Conservation (phyloP, 1,140 invertebrate species). For the Phenacoccus solenopsis region DNA sequence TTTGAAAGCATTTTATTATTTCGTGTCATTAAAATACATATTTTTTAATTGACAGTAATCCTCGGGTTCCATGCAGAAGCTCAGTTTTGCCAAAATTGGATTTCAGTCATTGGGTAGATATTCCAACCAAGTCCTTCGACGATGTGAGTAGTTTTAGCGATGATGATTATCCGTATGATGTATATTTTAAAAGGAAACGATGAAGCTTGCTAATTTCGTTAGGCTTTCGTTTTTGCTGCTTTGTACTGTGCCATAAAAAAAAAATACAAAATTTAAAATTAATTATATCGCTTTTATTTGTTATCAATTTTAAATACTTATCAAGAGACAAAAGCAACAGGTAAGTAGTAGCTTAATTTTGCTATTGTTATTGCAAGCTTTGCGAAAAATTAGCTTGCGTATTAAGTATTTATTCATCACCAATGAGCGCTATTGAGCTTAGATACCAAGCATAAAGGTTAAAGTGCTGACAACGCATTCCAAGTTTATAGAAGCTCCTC, state of each 20-base stretch:
- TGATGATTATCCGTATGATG: background rate
- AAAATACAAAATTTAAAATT: no score
- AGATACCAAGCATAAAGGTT: no score
- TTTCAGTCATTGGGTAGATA: constrained; percentile 73
- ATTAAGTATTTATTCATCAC: no score
- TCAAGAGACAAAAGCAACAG: no score
- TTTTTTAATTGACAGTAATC: constrained; percentile 58
- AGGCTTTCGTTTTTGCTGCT: background rate
- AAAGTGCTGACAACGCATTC: no score
- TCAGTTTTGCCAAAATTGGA: constrained; percentile 73
- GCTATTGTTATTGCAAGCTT: no score
- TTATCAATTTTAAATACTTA: no score
- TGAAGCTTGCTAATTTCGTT: background rate
- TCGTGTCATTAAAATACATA: background rate
- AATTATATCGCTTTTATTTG: no score
- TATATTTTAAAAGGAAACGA: background rate
- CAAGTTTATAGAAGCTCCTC: no score
- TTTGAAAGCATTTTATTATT: background rate
- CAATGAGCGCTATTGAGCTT: no score
- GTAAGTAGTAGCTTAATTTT: no score
- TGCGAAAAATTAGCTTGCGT: no score
- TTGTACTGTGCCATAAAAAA: background rate
- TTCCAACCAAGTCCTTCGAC: background rate
- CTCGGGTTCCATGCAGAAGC: constrained; percentile 74
- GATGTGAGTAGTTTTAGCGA: constrained; percentile 16